Conservation (phyloP, 2,888 invertebrate genomes). For the Cheilosia pagana region DNA sequence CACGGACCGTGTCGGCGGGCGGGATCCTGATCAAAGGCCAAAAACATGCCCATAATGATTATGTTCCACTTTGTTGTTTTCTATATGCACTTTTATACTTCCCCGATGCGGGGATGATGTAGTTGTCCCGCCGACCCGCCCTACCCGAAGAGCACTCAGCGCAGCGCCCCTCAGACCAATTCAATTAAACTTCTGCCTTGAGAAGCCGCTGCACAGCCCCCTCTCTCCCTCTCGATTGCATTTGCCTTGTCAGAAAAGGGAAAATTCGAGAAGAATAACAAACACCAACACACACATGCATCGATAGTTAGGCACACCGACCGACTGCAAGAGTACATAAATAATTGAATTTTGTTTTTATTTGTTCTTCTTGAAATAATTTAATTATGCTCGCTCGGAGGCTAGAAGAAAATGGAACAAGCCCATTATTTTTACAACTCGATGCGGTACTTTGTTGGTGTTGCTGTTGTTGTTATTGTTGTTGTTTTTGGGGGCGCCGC, state of each 20-base stretch:
- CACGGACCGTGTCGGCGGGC: constrained; percentile 9
- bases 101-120: constrained; percentile 31
- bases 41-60: constrained; percentile 58
- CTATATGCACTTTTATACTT: constrained; percentile 5
- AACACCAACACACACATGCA: not conserved
- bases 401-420: constrained; percentile 43
- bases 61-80: constrained; percentile 61
- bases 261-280: constrained; percentile 5
- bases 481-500: not conserved
- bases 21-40: constrained; percentile 59
- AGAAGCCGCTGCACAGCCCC: not conserved
- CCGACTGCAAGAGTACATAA: constrained; percentile 50
- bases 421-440: not conserved
- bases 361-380: constrained; percentile 73
- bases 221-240: not conserved
- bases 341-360: constrained; percentile 74
- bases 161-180: constrained; percentile 61
- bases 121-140: constrained; percentile 10
- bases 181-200: constrained; percentile 51
- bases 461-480: not conserved
- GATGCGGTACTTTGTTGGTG: not conserved
- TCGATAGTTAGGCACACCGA: not conserved
- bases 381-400: constrained; percentile 66
- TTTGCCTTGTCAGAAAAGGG: constrained; percentile 2
- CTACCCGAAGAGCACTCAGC: not conserved